These are phyloP conservation scores for Synergus itoensis DNA, from an alignment of 2,888 invertebrate species.

Conservation along the genomic window DNA sequence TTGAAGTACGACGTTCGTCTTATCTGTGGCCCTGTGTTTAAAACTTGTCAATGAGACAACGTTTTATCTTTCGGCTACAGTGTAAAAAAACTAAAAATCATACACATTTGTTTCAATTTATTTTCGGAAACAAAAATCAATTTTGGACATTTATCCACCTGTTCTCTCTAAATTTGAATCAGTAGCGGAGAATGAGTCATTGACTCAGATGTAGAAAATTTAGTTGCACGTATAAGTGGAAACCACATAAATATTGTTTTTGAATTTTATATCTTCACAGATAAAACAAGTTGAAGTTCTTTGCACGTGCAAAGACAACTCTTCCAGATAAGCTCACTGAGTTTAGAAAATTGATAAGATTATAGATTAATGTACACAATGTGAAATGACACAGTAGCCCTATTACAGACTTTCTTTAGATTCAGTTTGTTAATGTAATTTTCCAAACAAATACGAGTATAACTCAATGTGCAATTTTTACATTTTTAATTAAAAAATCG, in stretches of 20 bases:
- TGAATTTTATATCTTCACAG: conserved; percentile 6
- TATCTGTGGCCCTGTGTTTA: conserved; percentile 33
- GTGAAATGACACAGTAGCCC: conserved; percentile 15
- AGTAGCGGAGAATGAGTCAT: neutral
- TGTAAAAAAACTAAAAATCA: neutral
- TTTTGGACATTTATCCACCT: neutral
- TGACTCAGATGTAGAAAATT: neutral
- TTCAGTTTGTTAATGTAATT: neutral
- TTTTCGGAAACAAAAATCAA: neutral
- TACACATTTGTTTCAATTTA: neutral
- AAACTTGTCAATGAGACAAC: neutral
- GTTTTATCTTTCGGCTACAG: neutral
- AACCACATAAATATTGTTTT: neutral
- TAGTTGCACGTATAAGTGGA: neutral
- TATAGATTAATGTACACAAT: neutral
- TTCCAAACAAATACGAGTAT: neutral
- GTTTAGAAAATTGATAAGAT: conserved; percentile 25
- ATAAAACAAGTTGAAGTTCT: conserved; percentile 9
- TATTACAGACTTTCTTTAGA: neutral
- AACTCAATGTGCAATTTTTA: neutral
- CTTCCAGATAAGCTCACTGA: conserved; percentile 11
- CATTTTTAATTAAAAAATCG: neutral
- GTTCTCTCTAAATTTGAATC: neutral
- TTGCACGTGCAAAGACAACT: neutral
- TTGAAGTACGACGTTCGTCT: conserved; percentile 20